Evolutionary conservation across 2,797 vertebrate genomes (phyloP), one percentile per base, ranked within the genome.

Genomic region (Darevskia nairensis): DNA sequence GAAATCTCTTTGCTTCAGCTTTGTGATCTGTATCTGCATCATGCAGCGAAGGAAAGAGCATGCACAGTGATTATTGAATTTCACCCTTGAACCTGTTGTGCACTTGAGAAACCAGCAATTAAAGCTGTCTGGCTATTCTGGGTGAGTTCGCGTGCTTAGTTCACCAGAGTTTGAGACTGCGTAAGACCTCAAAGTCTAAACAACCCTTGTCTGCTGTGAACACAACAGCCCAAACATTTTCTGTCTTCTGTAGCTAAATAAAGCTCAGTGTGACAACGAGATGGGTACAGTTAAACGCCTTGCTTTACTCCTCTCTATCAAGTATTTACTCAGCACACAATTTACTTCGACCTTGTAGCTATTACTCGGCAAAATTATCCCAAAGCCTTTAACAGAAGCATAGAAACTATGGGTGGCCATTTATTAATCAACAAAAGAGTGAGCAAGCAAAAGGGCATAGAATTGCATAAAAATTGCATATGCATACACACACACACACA

Each of bases 171-270:
- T 88, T 84, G 76, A 72, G 25, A 76, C 7, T 88, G 0, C 1
- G 4, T 5, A 89, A 21, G 83, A 82, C 84, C 72, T 90, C 74
- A 29, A 86, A 27, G 82, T 89, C 80, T 39, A 76, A 89, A 41
- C 82, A 89, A 71, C n/a, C 5, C 39, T 39, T 11, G 39, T 78
- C 74, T 21, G 0, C 59, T 74, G 9, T 75, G 85, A 68, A 5
- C 61, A 17, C 46, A 82, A 25, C 3, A 84, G 9, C 39, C 46
- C 3, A 87, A 21, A 59, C 76, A 2, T 86, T 90, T 83, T 27
- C 19, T 90, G 6, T 35, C 29, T 32, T 61, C 23, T 4, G 23
- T 71, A n/a, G 50, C 77, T 90, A 71, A 80, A 25, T 78, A 75
- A 11, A 55, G 55, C 35, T 15, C 15, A 72, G n/a, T 86, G 17